Percentiles rank a stretch among this genome's conserved stretches.
These are phyloP conservation scores for Seriola quinqueradiata DNA, from an alignment of 2,113 vertebrate species.

Conservation along the genomic window DNA sequence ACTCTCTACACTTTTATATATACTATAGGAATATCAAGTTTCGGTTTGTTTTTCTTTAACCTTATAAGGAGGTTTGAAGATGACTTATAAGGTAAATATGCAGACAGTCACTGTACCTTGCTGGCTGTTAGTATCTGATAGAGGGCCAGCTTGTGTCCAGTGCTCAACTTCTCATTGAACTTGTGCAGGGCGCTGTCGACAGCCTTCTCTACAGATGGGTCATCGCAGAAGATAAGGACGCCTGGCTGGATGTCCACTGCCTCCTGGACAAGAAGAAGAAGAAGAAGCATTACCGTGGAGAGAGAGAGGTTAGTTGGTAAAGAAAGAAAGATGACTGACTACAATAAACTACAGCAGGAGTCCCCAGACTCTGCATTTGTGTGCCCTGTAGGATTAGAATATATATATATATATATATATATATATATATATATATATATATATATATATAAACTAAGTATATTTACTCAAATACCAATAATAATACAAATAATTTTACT, in stretches of 20 bases:
- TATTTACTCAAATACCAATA: too few relatives aligned
- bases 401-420: too few relatives aligned
- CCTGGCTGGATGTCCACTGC: neutral
- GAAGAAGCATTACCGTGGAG: too few relatives aligned
- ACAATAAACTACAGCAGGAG: neutral
- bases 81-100: neutral
- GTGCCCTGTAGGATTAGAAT: too few relatives aligned
- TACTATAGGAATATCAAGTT: neutral
- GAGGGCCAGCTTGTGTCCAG: slow-evolving; percentile 68
- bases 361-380: neutral
- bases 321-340: too few relatives aligned
- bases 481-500: too few relatives aligned
- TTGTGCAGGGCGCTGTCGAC: slow-evolving; percentile 53
- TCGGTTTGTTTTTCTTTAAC: neutral
- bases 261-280: slow-evolving; percentile 6
- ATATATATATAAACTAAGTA: too few relatives aligned
- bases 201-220: slow-evolving; percentile 57
- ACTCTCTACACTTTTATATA: neutral
- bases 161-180: slow-evolving; percentile 56
- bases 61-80: too few relatives aligned
- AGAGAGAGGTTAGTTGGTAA: too few relatives aligned
- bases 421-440: too few relatives aligned
- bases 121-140: slow-evolving; percentile 67
- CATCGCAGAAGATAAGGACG: slow-evolving; percentile 71
- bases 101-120: slow-evolving; percentile 60